Conservation (phyloP, 1,140 invertebrate species). For the Forficula auricularia region DNA sequence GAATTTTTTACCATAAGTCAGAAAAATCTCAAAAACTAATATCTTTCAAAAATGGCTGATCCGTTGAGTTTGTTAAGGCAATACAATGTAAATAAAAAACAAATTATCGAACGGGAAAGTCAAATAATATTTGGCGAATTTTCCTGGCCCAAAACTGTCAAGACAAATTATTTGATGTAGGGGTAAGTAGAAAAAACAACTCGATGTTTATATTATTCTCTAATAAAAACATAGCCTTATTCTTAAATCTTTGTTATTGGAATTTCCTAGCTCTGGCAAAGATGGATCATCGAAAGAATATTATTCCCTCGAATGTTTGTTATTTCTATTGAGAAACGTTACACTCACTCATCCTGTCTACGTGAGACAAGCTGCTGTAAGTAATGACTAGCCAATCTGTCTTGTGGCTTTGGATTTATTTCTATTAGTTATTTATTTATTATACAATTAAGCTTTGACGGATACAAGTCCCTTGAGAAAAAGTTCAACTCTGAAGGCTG, state of each 20-base stretch:
- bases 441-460: no score
- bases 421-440: no score
- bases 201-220: no score
- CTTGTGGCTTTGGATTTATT: no score
- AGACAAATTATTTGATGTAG: conserved; percentile 91
- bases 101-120: conserved; percentile 83
- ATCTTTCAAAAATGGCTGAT: no score
- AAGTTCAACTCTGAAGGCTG: no score
- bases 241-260: no score
- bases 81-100: conserved; percentile 94
- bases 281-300: conserved; percentile 91
- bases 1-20: no score
- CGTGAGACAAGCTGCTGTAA: conserved; percentile 85
- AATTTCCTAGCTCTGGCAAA: conserved; percentile 78
- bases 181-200: conserved; percentile 49
- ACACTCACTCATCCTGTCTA: conserved; percentile 84
- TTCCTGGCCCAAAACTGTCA: conserved; percentile 95
- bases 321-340: conserved; percentile 91
- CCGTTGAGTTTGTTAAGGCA: conserved; percentile 84
- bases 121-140: conserved; percentile 97
- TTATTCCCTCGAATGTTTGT: conserved; percentile 87
- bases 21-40: no score
- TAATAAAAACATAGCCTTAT: no score
- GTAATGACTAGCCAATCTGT: no score
- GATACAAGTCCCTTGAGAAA: no score